Evolutionary conservation across 2,113 vertebrate species (phyloP).

Genomic region (Toxostoma redivivum): DNA sequence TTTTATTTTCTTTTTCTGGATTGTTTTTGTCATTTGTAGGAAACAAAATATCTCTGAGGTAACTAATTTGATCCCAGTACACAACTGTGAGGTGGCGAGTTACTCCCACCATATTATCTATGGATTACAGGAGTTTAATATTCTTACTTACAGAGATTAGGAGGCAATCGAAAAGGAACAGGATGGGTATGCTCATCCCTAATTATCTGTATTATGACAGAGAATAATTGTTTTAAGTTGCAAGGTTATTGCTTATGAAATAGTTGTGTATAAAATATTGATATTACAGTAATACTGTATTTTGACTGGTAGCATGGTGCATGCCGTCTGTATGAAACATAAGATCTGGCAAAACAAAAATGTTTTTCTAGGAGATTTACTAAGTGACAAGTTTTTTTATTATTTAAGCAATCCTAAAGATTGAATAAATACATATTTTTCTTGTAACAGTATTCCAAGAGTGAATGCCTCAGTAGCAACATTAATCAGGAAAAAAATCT

Average conservation of each 20-base stretch:
- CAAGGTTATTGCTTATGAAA: constrained; percentile 41
- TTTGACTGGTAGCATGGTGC: constrained; percentile 60
- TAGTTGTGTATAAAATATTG: constrained; percentile 57
- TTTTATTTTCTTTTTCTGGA: neutral
- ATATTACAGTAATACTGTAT: constrained; percentile 45
- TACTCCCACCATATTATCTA: neutral
- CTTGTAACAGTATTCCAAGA: constrained; percentile 45
- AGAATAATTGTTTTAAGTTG: constrained; percentile 56
- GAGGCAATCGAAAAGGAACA: constrained; percentile 12
- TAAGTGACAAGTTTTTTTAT: constrained; percentile 37
- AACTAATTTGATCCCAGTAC: neutral
- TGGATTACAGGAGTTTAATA: constrained; percentile 30
- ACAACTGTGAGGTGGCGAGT: neutral
- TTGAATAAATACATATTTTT: constrained; percentile 47
- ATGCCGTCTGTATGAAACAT: constrained; percentile 57
- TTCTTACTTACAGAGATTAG: constrained; percentile 29
- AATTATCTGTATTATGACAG: constrained; percentile 62
- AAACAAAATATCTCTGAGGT: neutral
- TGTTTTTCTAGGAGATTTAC: constrained; percentile 44
- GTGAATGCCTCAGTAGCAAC: neutral
- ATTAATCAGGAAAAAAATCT: constrained; percentile 50
- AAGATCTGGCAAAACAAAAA: constrained; percentile 62
- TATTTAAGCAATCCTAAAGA: constrained; percentile 50
- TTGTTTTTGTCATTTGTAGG: neutral
- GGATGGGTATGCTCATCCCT: constrained; percentile 12